Conservation (phyloP, 2,888 invertebrate species). For the Torymus aiolomorphi region DNA sequence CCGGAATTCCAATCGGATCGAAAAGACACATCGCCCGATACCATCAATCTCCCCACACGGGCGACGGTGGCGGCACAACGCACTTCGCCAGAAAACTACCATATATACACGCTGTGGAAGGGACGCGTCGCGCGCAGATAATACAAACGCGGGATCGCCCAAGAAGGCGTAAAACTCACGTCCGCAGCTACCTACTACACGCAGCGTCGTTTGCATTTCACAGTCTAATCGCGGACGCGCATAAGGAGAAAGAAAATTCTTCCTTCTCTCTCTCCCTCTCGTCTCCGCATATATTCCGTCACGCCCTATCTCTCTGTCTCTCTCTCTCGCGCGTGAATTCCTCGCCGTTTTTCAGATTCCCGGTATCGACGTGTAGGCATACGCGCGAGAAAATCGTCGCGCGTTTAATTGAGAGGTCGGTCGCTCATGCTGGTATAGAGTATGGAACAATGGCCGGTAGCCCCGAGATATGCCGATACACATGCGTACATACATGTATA, state of each 20-base stretch:
- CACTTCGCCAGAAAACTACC: too few relatives aligned
- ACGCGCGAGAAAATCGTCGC: neutral
- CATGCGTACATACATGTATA: too few relatives aligned
- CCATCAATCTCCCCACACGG: too few relatives aligned
- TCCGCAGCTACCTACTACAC: neutral
- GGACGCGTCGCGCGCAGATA: too few relatives aligned
- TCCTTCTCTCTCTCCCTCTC: slow-evolving; percentile 21
- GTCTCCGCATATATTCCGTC: slow-evolving; percentile 25
- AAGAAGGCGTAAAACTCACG: slow-evolving; percentile 16
- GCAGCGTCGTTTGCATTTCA: slow-evolving; percentile 41
- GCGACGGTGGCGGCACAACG: too few relatives aligned
- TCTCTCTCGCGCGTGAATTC: slow-evolving; percentile 62
- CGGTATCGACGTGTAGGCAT: slow-evolving; percentile 66
- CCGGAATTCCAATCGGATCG: too few relatives aligned
- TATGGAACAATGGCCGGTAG: slow-evolving; percentile 42
- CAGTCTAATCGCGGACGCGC: slow-evolving; percentile 2
- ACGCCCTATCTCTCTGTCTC: slow-evolving; percentile 1
- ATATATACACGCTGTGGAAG: too few relatives aligned
- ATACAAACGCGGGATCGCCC: neutral
- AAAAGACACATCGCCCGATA: too few relatives aligned
- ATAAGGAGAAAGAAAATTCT: slow-evolving; percentile 3
- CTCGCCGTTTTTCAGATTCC: slow-evolving; percentile 71
- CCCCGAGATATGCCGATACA: slow-evolving; percentile 21
- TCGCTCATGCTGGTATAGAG: too few relatives aligned
- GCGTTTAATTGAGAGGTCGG: slow-evolving; percentile 44